Conservation (phyloP, 2,797 vertebrate species). For the Hypotaenidia okinawae region DNA sequence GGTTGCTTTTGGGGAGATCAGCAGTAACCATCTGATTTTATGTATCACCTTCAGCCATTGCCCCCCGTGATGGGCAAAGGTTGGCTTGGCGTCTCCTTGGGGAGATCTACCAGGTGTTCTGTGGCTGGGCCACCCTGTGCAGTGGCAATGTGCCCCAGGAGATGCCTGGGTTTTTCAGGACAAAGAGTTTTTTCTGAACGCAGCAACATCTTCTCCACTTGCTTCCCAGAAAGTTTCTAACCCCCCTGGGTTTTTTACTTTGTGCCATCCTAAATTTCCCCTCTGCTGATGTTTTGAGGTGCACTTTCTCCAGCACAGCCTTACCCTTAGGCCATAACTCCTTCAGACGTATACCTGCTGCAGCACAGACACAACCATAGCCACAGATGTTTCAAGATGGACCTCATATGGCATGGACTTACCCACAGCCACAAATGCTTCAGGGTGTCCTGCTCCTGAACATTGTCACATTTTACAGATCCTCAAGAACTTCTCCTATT, state of each 20-base stretch:
- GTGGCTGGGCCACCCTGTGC: not conserved
- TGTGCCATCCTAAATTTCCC: not conserved
- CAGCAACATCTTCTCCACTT: not conserved
- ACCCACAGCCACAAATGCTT: no score
- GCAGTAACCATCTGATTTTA: not conserved
- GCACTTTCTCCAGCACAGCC: no score
- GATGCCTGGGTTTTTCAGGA: not conserved
- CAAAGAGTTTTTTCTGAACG: not conserved
- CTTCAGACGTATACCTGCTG: no score
- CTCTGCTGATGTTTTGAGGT: not conserved
- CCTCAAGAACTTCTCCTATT: not conserved
- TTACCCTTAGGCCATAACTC: no score
- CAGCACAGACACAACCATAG: no score
- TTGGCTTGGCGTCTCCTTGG: not conserved
- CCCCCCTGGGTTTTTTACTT: not conserved
- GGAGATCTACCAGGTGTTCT: not conserved
- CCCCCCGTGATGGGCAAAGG: fast-evolving
- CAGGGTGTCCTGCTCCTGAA: not conserved
- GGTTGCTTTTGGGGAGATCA: not conserved
- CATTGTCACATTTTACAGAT: not conserved
- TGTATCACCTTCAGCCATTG: not conserved
- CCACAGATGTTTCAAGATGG: no score
- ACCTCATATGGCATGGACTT: no score
- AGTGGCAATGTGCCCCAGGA: fast-evolving
- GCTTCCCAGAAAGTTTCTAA: not conserved